Conservation (phyloP, 2,888 invertebrate species). For the Pharmacophagus antenor region DNA sequence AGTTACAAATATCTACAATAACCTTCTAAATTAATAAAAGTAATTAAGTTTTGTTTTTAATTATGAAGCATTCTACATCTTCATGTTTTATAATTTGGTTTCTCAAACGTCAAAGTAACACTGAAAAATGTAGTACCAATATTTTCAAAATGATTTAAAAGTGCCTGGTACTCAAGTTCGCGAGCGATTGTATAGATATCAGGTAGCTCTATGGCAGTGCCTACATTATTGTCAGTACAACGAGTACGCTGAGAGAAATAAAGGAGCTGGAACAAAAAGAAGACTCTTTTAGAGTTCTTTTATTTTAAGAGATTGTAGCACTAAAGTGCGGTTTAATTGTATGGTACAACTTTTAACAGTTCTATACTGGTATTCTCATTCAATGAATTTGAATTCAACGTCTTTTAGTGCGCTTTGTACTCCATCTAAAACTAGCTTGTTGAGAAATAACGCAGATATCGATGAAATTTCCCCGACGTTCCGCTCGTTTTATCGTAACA, state of each 20-base stretch:
- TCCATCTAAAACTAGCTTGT: conserved; percentile 33
- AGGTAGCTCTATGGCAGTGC: conserved; percentile 54
- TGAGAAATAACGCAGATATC: conserved; percentile 50
- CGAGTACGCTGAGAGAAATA: conserved; percentile 56
- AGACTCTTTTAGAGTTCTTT: conserved; percentile 62
- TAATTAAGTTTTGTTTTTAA: too few relatives aligned
- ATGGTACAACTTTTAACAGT: conserved; percentile 63
- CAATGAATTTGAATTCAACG: conserved; percentile 68
- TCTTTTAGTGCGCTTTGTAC: conserved; percentile 42
- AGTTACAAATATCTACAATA: too few relatives aligned
- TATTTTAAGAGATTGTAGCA: conserved; percentile 68
- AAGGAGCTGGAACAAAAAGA: conserved; percentile 56
- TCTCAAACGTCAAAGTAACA: conserved; percentile 1
- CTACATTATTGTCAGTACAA: conserved; percentile 61
- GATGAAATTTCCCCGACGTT: conserved; percentile 46
- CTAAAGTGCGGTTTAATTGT: conserved; percentile 77
- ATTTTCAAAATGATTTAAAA: conserved; percentile 31
- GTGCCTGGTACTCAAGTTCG: conserved; percentile 40
- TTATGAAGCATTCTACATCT: too few relatives aligned
- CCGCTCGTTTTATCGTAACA: conserved; percentile 44
- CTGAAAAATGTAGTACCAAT: conserved; percentile 12
- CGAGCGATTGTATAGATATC: conserved; percentile 56
- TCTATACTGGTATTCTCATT: conserved; percentile 62
- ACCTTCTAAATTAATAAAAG: too few relatives aligned
- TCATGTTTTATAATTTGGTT: not conserved